Evolutionary conservation across 2,888 invertebrate genomes (phyloP).

Genomic region (Caenorhabditis plicata): DNA sequence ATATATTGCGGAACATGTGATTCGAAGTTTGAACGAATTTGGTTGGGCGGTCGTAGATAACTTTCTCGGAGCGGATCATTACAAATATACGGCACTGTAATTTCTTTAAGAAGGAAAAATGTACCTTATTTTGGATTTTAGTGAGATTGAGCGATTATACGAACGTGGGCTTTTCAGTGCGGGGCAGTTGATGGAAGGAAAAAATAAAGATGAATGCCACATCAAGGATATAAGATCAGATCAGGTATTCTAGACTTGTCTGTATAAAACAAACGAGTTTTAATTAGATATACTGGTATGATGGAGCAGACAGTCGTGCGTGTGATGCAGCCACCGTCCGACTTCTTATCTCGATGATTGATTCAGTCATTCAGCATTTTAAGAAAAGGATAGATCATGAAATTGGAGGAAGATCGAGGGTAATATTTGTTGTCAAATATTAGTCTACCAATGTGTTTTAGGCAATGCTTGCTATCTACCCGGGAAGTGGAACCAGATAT

Average conservation of each 20-base stretch:
- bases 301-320: conserved; percentile 49
- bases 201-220: conserved; percentile 45
- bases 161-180: conserved; percentile 53
- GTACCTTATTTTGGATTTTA: conserved; percentile 21
- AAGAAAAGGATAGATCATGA: conserved; percentile 50
- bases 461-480: conserved; percentile 99
- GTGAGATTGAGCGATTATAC: conserved; percentile 57
- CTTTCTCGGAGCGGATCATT: conserved; percentile 58
- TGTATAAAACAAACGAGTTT: background rate
- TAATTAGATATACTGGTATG: conserved; percentile 62
- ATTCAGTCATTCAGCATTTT: conserved; percentile 58
- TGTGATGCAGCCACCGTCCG: conserved; percentile 50
- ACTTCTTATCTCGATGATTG: conserved; percentile 61
- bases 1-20: conserved; percentile 61
- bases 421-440: too few species aligned
- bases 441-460: too few species aligned
- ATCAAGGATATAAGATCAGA: conserved; percentile 59
- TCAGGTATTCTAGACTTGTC: conserved; percentile 26
- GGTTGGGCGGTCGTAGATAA: conserved; percentile 65
- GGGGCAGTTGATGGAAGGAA: conserved; percentile 56
- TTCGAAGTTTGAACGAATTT: conserved; percentile 56
- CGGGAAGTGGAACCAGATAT: conserved; percentile 88
- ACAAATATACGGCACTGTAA: conserved; percentile 46
- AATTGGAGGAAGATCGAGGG: conserved; percentile 57
- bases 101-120: background rate